Evolutionary conservation across 2,113 vertebrate species (phyloP).

Genomic region (Isurus oxyrinchus): DNA sequence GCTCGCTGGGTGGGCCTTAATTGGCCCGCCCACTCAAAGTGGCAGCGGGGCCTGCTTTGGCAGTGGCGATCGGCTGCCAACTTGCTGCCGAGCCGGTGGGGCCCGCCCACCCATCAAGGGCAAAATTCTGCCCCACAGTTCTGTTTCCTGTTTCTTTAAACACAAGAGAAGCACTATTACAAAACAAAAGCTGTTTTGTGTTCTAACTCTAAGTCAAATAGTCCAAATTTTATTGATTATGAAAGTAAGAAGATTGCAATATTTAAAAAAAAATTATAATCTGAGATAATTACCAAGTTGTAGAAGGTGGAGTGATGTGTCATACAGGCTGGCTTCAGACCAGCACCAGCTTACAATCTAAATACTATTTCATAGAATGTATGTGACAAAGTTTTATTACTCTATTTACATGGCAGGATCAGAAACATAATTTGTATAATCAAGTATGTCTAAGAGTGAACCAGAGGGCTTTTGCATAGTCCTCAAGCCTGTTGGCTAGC

Average conservation of each 20-base stretch:
- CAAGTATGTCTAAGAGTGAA: not conserved
- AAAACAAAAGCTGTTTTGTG: not conserved
- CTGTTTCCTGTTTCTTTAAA: not conserved
- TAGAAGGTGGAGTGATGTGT: not conserved
- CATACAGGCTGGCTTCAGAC: not conserved
- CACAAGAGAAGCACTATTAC: not conserved
- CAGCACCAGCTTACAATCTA: not conserved
- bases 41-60: no score
- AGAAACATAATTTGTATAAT: not conserved
- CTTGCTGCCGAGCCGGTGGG: no score
- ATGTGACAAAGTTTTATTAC: not conserved
- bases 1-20: no score
- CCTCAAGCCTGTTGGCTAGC: not conserved
- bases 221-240: not conserved
- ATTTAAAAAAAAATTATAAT: not conserved
- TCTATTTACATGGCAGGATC: not conserved
- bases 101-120: no score
- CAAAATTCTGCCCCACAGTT: not conserved
- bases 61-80: no score
- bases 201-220: not conserved
- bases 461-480: not conserved
- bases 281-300: slow-evolving; percentile 8
- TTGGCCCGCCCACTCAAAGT: no score
- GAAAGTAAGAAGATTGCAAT: not conserved
- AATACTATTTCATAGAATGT: not conserved